A percentile compares a stretch with the other conserved stretches of the same genome.
These are phyloP conservation scores for Cantharis rufa DNA, from an alignment of 2,888 invertebrate species.

Conservation along the genomic window DNA sequence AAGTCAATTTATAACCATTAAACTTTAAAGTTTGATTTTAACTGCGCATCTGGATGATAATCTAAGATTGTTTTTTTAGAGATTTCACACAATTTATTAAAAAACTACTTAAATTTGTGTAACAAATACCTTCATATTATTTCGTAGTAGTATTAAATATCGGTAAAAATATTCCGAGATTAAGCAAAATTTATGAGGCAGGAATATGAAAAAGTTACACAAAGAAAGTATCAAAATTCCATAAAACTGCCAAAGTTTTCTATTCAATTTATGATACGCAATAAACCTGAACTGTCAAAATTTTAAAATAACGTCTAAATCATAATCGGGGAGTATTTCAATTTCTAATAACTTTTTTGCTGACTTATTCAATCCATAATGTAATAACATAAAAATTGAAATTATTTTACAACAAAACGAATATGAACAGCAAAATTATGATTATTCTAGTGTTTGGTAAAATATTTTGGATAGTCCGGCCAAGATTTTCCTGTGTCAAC, in stretches of 20 bases:
- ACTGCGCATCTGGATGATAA: background rate
- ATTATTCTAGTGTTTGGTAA: background rate
- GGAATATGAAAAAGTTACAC: conserved; percentile 30
- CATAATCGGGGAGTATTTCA: conserved; percentile 28
- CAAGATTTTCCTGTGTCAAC: background rate
- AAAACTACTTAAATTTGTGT: background rate
- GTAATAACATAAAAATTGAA: background rate
- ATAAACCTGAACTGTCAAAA: conserved; percentile 31
- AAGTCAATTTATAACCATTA: background rate
- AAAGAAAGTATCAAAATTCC: conserved; percentile 40
- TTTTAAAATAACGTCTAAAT: conserved; percentile 27
- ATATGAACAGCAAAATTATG: background rate
- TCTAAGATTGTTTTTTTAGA: background rate
- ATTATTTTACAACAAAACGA: background rate
- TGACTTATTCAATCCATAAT: conserved; percentile 9
- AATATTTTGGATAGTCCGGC: background rate
- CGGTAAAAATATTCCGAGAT: background rate
- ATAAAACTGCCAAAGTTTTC: conserved; percentile 40
- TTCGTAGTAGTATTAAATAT: background rate
- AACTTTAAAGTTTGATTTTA: background rate
- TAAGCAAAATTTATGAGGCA: conserved; percentile 22
- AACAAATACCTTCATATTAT: background rate
- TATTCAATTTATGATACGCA: conserved; percentile 37
- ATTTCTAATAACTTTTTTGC: conserved; percentile 31
- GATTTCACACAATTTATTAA: background rate